A percentile compares a stretch with the other conserved stretches of the same genome.
phyloP scores from a whole-genome alignment of 2,888 invertebrate species.

The Harpalus rufipes region DNA sequence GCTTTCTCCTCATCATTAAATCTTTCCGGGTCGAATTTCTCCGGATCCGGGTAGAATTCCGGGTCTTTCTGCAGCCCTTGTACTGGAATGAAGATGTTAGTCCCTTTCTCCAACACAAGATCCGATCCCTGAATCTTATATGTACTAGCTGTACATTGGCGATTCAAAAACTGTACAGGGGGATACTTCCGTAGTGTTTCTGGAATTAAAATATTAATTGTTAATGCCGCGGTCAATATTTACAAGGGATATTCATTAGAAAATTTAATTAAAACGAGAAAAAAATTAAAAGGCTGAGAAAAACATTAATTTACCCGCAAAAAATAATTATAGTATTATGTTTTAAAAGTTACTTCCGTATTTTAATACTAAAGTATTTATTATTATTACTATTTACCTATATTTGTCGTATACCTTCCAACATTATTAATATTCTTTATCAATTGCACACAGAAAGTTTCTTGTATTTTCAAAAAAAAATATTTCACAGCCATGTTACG shows the following conservation, averaged over 20 bases:
- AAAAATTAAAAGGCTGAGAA: background rate
- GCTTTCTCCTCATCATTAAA: conserved; percentile 62
- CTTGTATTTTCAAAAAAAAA: no score
- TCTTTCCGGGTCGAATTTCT: conserved; percentile 62
- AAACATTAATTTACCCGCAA: no score
- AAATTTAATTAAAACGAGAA: background rate
- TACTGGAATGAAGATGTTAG: conserved; percentile 59
- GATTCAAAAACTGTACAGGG: conserved; percentile 52
- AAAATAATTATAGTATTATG: no score
- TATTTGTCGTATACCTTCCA: no score
- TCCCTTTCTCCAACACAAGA: conserved; percentile 58
- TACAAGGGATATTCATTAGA: background rate
- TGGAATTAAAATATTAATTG: conserved; percentile 53
- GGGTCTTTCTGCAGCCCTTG: conserved; percentile 58
- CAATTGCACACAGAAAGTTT: no score
- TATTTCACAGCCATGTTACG: no score
- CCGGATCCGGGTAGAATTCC: conserved; percentile 60
- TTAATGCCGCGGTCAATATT: conserved; percentile 23
- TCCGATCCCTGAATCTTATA: conserved; percentile 60
- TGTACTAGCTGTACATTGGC: conserved; percentile 51
- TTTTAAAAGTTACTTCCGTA: no score
- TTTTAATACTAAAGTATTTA: no score
- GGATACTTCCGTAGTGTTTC: conserved; percentile 65
- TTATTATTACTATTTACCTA: no score
- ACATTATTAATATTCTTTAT: no score